A percentile compares a stretch with the other conserved stretches of the same genome.
Conservation (phyloP, 1,140 invertebrate genomes). For the Gonatopus flavifemur region DNA sequence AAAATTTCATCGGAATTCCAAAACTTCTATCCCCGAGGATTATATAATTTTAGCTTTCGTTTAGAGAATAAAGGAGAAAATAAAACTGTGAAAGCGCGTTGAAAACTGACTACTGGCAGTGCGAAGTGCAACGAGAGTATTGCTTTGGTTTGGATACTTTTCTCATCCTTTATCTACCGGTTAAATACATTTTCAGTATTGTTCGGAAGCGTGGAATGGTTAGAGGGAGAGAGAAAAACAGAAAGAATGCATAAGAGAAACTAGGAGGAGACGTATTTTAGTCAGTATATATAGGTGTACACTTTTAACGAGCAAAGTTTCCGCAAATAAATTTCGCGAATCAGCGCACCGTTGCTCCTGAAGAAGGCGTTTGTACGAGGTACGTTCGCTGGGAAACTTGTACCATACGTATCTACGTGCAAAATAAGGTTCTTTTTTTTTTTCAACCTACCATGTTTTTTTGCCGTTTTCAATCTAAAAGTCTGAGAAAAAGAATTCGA, state of each 20-base stretch:
- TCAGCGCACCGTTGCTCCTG: slow-evolving; percentile 18
- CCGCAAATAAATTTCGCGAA: slow-evolving; percentile 33
- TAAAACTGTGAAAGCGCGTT: no score
- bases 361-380: slow-evolving; percentile 4
- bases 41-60: no score
- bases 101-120: no score
- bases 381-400: neutral
- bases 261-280: neutral
- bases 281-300: neutral
- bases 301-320: slow-evolving; percentile 38
- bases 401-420: neutral
- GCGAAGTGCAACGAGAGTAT: no score
- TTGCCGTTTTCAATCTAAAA: no score
- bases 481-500: no score
- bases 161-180: slow-evolving; percentile 17
- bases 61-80: no score
- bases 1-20: no score
- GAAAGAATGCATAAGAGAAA: neutral
- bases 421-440: no score
- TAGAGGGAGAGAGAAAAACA: neutral
- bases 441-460: no score
- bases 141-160: no score
- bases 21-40: no score
- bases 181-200: slow-evolving; percentile 12
- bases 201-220: neutral